These are phyloP conservation scores for Ennomos quercinarius DNA, from an alignment of 2,888 invertebrate genomes.

Conservation along the genomic window DNA sequence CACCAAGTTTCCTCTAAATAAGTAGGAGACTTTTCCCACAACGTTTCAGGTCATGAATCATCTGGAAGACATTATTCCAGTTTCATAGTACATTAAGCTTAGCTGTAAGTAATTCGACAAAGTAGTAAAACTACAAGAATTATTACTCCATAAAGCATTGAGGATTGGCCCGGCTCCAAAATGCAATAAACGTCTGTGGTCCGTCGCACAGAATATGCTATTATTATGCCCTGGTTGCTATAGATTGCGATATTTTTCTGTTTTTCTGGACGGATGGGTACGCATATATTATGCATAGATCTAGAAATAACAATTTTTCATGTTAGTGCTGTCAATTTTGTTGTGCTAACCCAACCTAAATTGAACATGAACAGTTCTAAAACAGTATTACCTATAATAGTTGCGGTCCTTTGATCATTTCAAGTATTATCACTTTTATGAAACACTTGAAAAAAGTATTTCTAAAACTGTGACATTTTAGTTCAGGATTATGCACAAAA, in stretches of 20 bases:
- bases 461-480: too few species aligned
- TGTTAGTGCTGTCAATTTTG: too few species aligned
- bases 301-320: background rate
- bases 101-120: constrained; percentile 45
- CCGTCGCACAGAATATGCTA: constrained; percentile 25
- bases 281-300: background rate
- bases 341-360: background rate
- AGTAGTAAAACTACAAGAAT: constrained; percentile 60
- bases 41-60: constrained; percentile 22
- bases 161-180: constrained; percentile 60
- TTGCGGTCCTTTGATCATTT: too few species aligned
- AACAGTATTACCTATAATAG: too few species aligned
- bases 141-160: constrained; percentile 60
- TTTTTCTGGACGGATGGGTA: constrained; percentile 20
- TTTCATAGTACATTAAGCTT: constrained; percentile 33
- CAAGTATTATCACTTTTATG: too few species aligned
- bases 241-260: constrained; percentile 21
- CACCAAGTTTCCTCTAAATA: background rate
- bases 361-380: too few species aligned
- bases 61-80: constrained; percentile 28
- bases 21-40: background rate
- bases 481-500: too few species aligned
- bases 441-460: too few species aligned
- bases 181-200: constrained; percentile 49
- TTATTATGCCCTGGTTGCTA: constrained; percentile 21